phyloP scores from a whole-genome alignment of 2,797 vertebrate species.

The Decapterus maruadsi region DNA sequence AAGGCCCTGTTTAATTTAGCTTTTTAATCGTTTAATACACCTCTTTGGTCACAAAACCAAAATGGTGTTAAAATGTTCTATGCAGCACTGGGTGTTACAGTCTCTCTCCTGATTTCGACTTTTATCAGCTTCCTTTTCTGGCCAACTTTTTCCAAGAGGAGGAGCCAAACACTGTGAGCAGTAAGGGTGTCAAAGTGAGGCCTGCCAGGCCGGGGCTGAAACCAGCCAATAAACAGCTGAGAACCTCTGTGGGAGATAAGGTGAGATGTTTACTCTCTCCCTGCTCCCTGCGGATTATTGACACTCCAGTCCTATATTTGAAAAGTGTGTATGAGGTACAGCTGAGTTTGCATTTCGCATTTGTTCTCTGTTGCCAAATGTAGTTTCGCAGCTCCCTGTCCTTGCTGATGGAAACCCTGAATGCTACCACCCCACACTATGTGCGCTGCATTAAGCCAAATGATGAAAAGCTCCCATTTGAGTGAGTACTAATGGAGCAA shows the following conservation, averaged over 20 bases:
- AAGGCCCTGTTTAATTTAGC: background rate
- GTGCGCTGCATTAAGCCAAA: constrained; percentile 99
- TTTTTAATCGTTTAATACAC: background rate
- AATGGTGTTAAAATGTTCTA: background rate
- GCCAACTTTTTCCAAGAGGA: constrained; percentile 92
- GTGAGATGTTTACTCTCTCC: constrained; percentile 80
- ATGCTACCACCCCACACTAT: constrained; percentile 96
- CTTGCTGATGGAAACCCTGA: constrained; percentile 96
- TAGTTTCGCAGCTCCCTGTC: constrained; percentile 95
- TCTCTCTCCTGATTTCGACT: constrained; percentile 33
- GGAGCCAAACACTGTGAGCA: constrained; percentile 67
- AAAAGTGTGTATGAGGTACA: background rate
- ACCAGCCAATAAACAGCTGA: constrained; percentile 92
- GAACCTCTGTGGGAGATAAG: constrained; percentile 95
- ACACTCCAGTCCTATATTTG: background rate
- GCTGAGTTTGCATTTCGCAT: background rate
- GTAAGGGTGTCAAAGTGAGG: constrained; percentile 88
- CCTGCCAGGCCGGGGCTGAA: constrained; percentile 91
- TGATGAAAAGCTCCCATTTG: constrained; percentile 94
- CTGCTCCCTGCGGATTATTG: constrained; percentile 7
- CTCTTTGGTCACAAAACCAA: background rate
- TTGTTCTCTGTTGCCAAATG: constrained; percentile 26
- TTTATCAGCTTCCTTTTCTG: constrained; percentile 90
- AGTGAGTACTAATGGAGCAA: constrained; percentile 86
- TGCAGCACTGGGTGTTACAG: constrained; percentile 7